phyloP scores from a whole-genome alignment of 2,113 vertebrate species.

The Upupa epops region DNA sequence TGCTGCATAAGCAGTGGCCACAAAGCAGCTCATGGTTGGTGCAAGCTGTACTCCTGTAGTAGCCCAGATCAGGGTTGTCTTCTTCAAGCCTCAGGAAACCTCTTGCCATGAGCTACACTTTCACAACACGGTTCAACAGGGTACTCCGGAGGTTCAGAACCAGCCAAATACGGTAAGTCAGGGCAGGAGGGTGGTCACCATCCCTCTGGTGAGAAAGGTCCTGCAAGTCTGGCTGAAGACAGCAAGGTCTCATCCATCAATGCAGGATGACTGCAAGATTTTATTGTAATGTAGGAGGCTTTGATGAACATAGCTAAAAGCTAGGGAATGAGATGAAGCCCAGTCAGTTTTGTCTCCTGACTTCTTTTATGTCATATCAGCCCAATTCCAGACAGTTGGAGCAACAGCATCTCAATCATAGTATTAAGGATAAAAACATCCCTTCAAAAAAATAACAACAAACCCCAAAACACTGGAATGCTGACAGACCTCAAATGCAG shows the following conservation, averaged over 20 bases:
- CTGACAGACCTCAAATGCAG: neutral
- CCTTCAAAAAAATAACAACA: neutral
- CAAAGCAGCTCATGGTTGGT: neutral
- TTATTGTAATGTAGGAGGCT: neutral
- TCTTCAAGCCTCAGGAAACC: too few relatives aligned
- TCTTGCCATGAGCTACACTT: too few relatives aligned
- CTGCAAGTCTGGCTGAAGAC: neutral
- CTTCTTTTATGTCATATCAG: neutral
- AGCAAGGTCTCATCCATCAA: fast-evolving
- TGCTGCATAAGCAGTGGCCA: neutral
- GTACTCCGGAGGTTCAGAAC: too few relatives aligned
- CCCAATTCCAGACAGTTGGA: neutral
- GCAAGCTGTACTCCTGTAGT: too few relatives aligned
- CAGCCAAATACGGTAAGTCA: neutral
- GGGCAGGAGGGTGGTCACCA: neutral
- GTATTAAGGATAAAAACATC: neutral
- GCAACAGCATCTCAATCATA: neutral
- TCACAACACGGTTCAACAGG: too few relatives aligned
- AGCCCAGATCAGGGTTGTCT: too few relatives aligned
- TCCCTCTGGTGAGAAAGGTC: neutral
- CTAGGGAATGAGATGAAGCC: neutral
- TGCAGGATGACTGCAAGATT: neutral
- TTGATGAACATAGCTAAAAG: neutral
- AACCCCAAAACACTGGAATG: neutral
- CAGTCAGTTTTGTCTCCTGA: neutral